Base-by-base conservation (phyloP, 2,113 vertebrate species). In the Ibidorhyncha struthersii region DNA sequence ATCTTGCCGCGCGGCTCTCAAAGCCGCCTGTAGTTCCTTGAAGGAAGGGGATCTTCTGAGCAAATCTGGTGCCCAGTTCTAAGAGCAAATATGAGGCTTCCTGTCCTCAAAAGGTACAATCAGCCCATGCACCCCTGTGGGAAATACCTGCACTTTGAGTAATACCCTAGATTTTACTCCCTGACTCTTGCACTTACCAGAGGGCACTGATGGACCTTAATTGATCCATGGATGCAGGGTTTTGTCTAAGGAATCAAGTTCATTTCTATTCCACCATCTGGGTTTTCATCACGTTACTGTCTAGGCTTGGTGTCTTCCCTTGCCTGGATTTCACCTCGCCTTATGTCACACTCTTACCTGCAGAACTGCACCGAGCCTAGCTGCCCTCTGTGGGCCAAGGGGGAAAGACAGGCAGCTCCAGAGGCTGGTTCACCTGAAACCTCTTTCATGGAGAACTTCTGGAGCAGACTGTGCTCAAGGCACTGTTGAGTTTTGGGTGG, bases 221-320 rank as follows among this genome's bases (percentile, higher is more conserved):
- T 0, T 50, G 17, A 67, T 27, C 59, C 22, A 77, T 1, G 14
- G 20, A 72, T 27, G 12, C 7, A 55, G 40, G 23, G 8, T 62
- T 83, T 85, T 72, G 58, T 25, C 34, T 80, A 47, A 36, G 40
- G 13, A 77, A 73, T 69, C 32, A 49, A 73, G 36, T 49, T 56
- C 0, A 4, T 49, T 69, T 80, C 16, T 72, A 22, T 0, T 5
- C 22, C 56, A 34, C 10, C 8, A 36, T 29, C 26, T 36, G 53
- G 3, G 7, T 5, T 40, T 87, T 92, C 6, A 1, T 11, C 26
- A 43, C 1, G 4, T 67, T 70, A 58, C 25, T 78, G 12, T 8
- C 43, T 72, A 49, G n/a, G 14, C 38, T 4, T 62, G 23, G 23
- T 69, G 34, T 66, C 25, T 61, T 72, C 20, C 20, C 47, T 4